These are phyloP conservation scores for Nemurella pictetii DNA, from an alignment of 2,888 invertebrate genomes.

Conservation along the genomic window DNA sequence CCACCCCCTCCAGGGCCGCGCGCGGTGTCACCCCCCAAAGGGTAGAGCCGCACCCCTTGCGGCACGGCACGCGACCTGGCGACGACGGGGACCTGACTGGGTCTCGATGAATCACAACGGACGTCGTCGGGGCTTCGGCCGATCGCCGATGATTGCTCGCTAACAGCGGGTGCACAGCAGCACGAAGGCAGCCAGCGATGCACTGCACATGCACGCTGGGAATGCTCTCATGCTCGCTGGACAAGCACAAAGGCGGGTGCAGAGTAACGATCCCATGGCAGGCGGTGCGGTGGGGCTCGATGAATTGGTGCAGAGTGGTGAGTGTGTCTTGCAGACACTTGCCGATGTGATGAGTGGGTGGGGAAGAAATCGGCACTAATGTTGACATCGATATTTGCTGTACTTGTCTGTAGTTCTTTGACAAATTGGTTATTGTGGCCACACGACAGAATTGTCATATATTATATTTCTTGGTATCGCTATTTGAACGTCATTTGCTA, in stretches of 20 bases:
- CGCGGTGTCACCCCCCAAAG: constrained; percentile 24
- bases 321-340: not conserved
- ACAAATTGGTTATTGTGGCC: too few relatives aligned
- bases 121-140: not conserved
- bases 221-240: constrained; percentile 14
- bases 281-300: not conserved
- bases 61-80: constrained; percentile 34
- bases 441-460: too few relatives aligned
- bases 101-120: constrained; percentile 24
- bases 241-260: not conserved
- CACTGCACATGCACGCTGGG: not conserved
- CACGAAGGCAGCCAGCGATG: not conserved
- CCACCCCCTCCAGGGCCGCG: constrained; percentile 12
- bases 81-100: not conserved
- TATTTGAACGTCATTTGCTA: too few relatives aligned
- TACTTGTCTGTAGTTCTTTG: too few relatives aligned
- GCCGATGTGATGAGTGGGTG: not conserved
- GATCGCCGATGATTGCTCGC: constrained; percentile 24
- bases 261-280: not conserved
- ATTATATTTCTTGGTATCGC: too few relatives aligned
- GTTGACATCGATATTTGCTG: not conserved
- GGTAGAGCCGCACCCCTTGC: constrained; percentile 6
- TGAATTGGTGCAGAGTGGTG: not conserved
- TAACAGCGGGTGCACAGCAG: not conserved
- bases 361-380: not conserved